These are phyloP conservation scores for Anguilla anguilla DNA, from an alignment of 2,797 vertebrate species.

Conservation along the genomic window DNA sequence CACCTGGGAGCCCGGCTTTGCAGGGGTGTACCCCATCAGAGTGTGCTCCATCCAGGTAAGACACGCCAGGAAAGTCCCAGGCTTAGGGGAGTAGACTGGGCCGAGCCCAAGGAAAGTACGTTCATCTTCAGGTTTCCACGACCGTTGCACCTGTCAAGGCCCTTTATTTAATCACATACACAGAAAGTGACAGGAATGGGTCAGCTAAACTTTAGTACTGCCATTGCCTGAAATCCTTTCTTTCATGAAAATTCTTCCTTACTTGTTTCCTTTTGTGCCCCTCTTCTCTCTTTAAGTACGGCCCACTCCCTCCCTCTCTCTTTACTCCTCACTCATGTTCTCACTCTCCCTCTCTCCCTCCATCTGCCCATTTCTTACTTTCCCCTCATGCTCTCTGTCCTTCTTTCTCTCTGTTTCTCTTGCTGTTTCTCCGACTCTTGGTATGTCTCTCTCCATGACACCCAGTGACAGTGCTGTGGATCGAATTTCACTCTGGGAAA, in stretches of 20 bases:
- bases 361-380: slow-evolving; percentile 45
- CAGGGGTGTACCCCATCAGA: slow-evolving; percentile 60
- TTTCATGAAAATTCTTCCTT: not conserved
- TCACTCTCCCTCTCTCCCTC: slow-evolving; percentile 40
- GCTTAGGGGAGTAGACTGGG: not conserved
- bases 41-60: slow-evolving; percentile 68
- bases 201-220: not conserved
- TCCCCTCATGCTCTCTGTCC: not conserved
- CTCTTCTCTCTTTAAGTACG: not conserved
- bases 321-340: not conserved
- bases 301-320: not conserved
- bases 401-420: not conserved
- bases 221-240: not conserved
- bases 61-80: not conserved
- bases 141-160: not conserved
- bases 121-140: not conserved
- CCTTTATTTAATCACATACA: not conserved
- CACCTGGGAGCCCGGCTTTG: slow-evolving; percentile 66
- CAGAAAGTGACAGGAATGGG: not conserved
- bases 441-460: not conserved
- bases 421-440: not conserved
- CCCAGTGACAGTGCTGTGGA: slow-evolving; percentile 26
- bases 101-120: not conserved
- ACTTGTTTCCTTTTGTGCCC: not conserved
- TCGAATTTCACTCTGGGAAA: slow-evolving; percentile 43